Evolutionary conservation across 1,140 invertebrate genomes (phyloP).

Genomic region (Heliconius hermathena): DNA sequence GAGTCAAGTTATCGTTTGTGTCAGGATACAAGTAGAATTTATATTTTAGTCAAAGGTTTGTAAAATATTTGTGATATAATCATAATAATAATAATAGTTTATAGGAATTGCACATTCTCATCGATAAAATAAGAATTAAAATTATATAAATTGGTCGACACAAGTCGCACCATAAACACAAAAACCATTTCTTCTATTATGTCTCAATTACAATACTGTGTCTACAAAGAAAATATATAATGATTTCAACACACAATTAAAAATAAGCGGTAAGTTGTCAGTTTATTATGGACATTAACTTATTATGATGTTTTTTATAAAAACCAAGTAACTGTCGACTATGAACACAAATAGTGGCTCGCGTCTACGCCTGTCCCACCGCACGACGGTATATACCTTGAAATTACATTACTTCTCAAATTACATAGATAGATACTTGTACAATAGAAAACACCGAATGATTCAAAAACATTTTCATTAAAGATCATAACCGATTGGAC

Average conservation of each 20-base stretch:
- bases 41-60: constrained; percentile 51
- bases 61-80: constrained; percentile 45
- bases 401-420: constrained; percentile 41
- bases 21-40: constrained; percentile 41
- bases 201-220: constrained; percentile 59
- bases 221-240: constrained; percentile 65
- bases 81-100: constrained; percentile 32
- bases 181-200: constrained; percentile 56
- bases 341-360: constrained; percentile 79
- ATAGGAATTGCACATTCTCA: constrained; percentile 29
- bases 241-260: constrained; percentile 74
- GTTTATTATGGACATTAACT: constrained; percentile 71
- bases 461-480: constrained; percentile 4
- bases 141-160: constrained; percentile 27
- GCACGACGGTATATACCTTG: constrained; percentile 61
- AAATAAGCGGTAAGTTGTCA: constrained; percentile 56
- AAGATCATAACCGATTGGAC: constrained; percentile 11
- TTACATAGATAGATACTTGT: constrained; percentile 50
- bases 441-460: constrained; percentile 2
- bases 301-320: constrained; percentile 65
- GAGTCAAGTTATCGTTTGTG: constrained; percentile 58
- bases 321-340: constrained; percentile 67
- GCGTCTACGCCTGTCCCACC: constrained; percentile 63
- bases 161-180: constrained; percentile 19
- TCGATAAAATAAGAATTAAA: constrained; percentile 41